Percentiles rank a stretch among this genome's conserved stretches.
phyloP scores from a whole-genome alignment of 2,113 vertebrate genomes.

The Seriola rivoliana region DNA sequence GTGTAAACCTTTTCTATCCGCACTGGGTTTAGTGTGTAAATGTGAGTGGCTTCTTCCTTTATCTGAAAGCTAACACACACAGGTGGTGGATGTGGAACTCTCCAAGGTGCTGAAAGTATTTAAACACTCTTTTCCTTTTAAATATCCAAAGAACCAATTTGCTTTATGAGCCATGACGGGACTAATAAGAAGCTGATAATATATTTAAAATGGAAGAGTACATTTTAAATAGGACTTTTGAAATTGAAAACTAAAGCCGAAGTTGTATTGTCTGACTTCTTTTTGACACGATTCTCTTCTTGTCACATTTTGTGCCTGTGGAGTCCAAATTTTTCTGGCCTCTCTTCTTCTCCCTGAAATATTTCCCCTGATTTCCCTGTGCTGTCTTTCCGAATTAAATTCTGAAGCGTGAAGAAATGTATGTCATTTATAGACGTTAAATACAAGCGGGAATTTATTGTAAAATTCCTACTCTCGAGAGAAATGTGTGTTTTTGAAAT shows the following conservation, averaged over 20 bases:
- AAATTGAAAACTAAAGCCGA: neutral
- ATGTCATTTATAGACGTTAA: neutral
- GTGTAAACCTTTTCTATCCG: neutral
- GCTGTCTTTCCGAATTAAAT: neutral
- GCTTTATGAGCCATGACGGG: too few relatives aligned
- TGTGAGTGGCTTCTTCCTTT: neutral
- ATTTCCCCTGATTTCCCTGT: neutral
- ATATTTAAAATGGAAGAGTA: neutral
- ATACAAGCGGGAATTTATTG: neutral
- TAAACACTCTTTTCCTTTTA: neutral
- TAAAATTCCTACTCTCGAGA: neutral
- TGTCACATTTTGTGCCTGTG: too few relatives aligned
- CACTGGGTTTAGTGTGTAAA: neutral
- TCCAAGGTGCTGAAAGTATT: conserved; percentile 44
- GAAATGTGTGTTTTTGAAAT: neutral
- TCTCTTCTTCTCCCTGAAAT: neutral
- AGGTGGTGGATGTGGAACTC: conserved; percentile 27
- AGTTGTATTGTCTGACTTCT: neutral
- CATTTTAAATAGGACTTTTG: neutral
- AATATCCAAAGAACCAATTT: fast-evolving
- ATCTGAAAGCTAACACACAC: neutral
- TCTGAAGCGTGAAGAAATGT: too few relatives aligned
- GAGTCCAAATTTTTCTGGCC: neutral
- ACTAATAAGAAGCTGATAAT: neutral
- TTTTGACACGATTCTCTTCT: neutral